These are phyloP conservation scores for Crioceris asparagi DNA, from an alignment of 2,888 invertebrate species.

Conservation along the genomic window DNA sequence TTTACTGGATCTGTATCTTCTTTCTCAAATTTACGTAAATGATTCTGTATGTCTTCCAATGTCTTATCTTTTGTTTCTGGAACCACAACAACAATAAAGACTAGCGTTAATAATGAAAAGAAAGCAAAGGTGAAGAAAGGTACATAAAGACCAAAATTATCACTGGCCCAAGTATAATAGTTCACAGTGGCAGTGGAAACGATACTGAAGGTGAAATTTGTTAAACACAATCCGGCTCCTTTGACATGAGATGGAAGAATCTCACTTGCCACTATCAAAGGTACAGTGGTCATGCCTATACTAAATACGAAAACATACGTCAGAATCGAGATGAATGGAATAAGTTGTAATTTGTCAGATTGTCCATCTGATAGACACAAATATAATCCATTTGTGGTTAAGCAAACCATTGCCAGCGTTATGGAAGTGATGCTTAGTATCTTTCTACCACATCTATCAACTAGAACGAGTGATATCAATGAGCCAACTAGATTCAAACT, in stretches of 20 bases:
- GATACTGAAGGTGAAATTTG: constrained; percentile 8
- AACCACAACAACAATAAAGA: constrained; percentile 49
- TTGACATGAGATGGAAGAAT: constrained; percentile 54
- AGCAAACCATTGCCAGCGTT: constrained; percentile 24
- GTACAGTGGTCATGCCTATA: constrained; percentile 59
- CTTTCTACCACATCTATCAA: constrained; percentile 51
- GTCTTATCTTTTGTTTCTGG: constrained; percentile 58
- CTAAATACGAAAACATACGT: constrained; percentile 40
- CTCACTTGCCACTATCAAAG: constrained; percentile 61
- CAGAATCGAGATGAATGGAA: constrained; percentile 24
- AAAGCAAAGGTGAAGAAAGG: constrained; percentile 61
- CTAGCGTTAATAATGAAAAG: too few species aligned
- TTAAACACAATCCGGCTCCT: constrained; percentile 40
- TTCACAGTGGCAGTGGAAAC: constrained; percentile 2
- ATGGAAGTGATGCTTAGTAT: constrained; percentile 49
- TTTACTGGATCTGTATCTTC: too few species aligned
- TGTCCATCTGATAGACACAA: constrained; percentile 33
- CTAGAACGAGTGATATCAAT: constrained; percentile 36
- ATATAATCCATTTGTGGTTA: constrained; percentile 37
- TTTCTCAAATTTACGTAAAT: too few species aligned
- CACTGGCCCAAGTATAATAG: constrained; percentile 9
- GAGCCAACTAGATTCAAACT: constrained; percentile 3
- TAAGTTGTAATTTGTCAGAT: constrained; percentile 19
- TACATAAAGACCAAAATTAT: constrained; percentile 44
- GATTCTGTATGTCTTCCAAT: constrained; percentile 42